Conservation (phyloP, 1,140 invertebrate genomes). For the Gryon sp. region DNA sequence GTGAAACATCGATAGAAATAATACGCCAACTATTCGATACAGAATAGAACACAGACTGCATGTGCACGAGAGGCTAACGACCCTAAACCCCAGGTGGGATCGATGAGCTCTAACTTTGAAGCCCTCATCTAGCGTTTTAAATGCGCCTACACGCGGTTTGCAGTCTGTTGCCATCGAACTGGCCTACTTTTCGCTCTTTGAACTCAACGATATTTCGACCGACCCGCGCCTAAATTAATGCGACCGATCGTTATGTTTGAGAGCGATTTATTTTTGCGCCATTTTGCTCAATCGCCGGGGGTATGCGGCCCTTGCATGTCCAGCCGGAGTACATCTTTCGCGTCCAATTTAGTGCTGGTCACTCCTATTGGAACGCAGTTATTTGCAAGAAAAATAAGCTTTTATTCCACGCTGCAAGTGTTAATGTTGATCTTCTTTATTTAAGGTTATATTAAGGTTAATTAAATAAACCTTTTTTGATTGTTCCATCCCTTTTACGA, state of each 20-base stretch:
- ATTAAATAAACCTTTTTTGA: too few relatives aligned
- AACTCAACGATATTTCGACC: constrained; percentile 41
- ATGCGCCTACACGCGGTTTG: constrained; percentile 54
- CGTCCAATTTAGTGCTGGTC: constrained; percentile 19
- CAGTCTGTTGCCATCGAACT: constrained; percentile 59
- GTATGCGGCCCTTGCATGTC: constrained; percentile 1
- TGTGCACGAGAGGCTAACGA: constrained; percentile 58
- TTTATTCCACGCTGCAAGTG: constrained; percentile 1
- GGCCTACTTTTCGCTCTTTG: constrained; percentile 59
- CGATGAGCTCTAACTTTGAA: constrained; percentile 61
- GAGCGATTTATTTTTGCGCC: constrained; percentile 21
- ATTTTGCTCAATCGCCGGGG: constrained; percentile 5
- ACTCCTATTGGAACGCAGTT: constrained; percentile 1
- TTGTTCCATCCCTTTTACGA: too few relatives aligned
- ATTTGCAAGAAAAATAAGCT: constrained; percentile 15
- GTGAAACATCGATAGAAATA: constrained; percentile 59
- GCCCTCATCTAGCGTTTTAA: constrained; percentile 53
- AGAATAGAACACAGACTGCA: constrained; percentile 26
- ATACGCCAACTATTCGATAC: constrained; percentile 54
- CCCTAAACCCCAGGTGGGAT: constrained; percentile 60
- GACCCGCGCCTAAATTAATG: constrained; percentile 48
- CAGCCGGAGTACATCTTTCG: constrained; percentile 20
- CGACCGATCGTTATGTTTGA: constrained; percentile 2
- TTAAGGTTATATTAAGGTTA: too few relatives aligned
- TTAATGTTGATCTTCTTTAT: too few relatives aligned